A percentile compares a stretch with the other conserved stretches of the same genome.
These are phyloP conservation scores for Megatriorchis doriae DNA, from an alignment of 2,113 vertebrate genomes.

Conservation along the genomic window DNA sequence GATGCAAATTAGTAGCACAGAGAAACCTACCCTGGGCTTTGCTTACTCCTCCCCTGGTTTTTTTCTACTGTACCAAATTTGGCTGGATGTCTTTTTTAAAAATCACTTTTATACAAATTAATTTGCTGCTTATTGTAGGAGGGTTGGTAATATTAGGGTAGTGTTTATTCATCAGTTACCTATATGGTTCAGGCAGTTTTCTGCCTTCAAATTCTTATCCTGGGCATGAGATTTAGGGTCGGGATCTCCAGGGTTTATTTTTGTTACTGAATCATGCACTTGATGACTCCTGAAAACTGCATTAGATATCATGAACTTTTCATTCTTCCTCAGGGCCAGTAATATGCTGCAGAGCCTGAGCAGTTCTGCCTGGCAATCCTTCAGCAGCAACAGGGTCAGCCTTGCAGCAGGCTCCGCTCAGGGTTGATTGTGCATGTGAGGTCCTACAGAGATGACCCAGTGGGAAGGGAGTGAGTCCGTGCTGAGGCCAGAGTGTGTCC, in stretches of 20 bases:
- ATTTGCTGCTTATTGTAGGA: background rate
- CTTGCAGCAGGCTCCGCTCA: background rate
- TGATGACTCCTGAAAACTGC: background rate
- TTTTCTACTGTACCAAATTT: background rate
- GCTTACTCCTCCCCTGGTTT: background rate
- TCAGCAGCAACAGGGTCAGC: background rate
- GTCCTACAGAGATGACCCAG: background rate
- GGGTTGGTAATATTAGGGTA: background rate
- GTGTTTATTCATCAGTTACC: background rate
- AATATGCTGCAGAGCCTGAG: background rate
- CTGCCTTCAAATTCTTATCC: background rate
- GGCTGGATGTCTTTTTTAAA: background rate
- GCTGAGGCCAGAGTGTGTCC: accelerated
- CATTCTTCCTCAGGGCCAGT: background rate
- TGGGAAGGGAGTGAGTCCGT: background rate
- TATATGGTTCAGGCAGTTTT: background rate
- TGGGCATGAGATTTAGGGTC: background rate
- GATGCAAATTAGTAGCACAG: background rate
- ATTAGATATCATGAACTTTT: background rate
- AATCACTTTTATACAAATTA: background rate
- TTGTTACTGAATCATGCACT: background rate
- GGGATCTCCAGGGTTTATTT: background rate
- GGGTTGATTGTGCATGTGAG: accelerated
- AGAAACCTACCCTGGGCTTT: background rate
- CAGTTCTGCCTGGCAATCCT: background rate